Evolutionary conservation across 2,797 vertebrate genomes (phyloP).

Genomic region (Micropoecilia bifurca): DNA sequence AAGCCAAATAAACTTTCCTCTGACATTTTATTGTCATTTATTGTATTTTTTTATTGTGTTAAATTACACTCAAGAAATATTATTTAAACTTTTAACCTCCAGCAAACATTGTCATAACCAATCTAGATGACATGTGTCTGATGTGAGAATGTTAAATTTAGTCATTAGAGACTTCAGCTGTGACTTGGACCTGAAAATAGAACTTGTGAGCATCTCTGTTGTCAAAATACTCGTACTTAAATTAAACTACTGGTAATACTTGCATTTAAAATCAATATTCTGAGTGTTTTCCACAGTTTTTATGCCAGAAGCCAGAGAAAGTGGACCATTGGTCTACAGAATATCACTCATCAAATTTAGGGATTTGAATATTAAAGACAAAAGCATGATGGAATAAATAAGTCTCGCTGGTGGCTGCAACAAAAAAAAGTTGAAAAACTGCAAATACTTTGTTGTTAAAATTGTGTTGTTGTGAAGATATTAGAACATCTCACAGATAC

Average conservation of each 20-base stretch:
- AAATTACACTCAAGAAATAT: not conserved
- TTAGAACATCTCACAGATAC: constrained; percentile 6
- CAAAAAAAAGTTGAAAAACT: not conserved
- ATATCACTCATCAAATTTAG: not conserved
- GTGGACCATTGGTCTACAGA: not conserved
- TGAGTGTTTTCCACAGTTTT: not conserved
- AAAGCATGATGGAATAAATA: not conserved
- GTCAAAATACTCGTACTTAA: not conserved
- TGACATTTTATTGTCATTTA: not conserved
- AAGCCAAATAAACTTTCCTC: not conserved
- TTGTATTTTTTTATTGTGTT: not conserved
- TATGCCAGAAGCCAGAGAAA: not conserved
- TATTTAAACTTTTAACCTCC: not conserved
- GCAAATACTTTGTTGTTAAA: not conserved
- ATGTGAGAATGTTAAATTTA: not conserved
- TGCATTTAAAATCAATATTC: not conserved
- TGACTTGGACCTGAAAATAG: not conserved
- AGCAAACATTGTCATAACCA: not conserved
- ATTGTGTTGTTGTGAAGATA: not conserved
- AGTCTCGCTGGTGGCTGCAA: not conserved
- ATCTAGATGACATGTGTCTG: not conserved
- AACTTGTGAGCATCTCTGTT: not conserved
- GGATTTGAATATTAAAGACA: constrained; percentile 7
- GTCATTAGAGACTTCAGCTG: not conserved
- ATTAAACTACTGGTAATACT: not conserved